These are phyloP conservation scores for Leptura quadrifasciata DNA, from an alignment of 2,888 invertebrate species.

Conservation along the genomic window DNA sequence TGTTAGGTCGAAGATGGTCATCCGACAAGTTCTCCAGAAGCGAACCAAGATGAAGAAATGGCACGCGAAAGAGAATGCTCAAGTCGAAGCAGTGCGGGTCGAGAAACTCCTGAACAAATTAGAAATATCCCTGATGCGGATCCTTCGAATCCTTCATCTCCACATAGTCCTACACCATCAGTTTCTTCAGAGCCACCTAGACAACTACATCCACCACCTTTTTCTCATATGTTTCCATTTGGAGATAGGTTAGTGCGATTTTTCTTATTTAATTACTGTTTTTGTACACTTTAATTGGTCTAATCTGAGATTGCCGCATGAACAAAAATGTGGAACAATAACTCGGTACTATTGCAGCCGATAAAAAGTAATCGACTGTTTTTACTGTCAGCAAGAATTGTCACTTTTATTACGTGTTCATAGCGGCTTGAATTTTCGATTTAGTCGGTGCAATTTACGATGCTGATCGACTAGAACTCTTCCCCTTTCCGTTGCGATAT, in stretches of 20 bases:
- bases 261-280: neutral
- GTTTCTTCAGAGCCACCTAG: slow-evolving; percentile 78
- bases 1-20: slow-evolving; percentile 66
- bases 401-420: no score
- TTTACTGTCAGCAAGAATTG: no score
- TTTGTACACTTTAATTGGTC: no score
- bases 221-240: slow-evolving; percentile 82
- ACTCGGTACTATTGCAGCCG: no score
- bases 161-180: slow-evolving; percentile 77
- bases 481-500: no score
- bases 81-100: slow-evolving; percentile 67
- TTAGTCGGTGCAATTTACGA: no score
- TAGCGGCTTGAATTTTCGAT: no score
- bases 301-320: no score
- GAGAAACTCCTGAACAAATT: slow-evolving; percentile 64
- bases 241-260: slow-evolving; percentile 75
- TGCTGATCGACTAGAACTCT: no score
- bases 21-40: slow-evolving; percentile 67
- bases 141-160: slow-evolving; percentile 71
- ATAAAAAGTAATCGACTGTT: no score
- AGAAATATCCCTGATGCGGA: slow-evolving; percentile 56
- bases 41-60: slow-evolving; percentile 67
- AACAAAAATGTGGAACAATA: no score
- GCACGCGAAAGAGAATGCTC: slow-evolving; percentile 68
- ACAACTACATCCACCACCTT: slow-evolving; percentile 77